Evolutionary conservation across 1,140 invertebrate species (phyloP).

Genomic region (Drosophila bocqueti): DNA sequence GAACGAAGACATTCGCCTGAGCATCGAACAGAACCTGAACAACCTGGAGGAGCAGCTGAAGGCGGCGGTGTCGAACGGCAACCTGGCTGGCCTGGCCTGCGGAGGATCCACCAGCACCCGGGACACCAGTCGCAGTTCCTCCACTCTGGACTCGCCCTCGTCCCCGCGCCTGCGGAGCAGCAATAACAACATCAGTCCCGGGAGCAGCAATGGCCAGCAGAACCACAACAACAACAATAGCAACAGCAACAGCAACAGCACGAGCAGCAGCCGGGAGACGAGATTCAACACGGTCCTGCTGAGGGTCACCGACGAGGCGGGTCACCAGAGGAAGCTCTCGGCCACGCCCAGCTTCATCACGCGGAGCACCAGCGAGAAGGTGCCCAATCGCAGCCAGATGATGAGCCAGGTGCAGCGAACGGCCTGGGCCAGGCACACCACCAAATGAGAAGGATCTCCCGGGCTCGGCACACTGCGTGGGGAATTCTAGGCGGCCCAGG

Average conservation of each 20-base stretch:
- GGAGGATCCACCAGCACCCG: slow-evolving; percentile 66
- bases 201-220: slow-evolving; percentile 49
- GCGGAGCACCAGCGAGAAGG: slow-evolving; percentile 92
- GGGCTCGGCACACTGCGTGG: not conserved
- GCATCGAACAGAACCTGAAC: slow-evolving; percentile 83
- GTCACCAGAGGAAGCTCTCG: slow-evolving; percentile 81
- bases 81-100: slow-evolving; percentile 70
- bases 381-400: slow-evolving; percentile 92
- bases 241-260: slow-evolving; percentile 42
- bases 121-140: slow-evolving; percentile 77
- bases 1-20: slow-evolving; percentile 72
- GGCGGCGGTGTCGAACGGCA: slow-evolving; percentile 86
- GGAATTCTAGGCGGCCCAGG: slow-evolving; percentile 35
- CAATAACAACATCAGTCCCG: slow-evolving; percentile 65
- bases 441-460: slow-evolving; percentile 87
- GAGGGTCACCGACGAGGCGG: slow-evolving; percentile 81
- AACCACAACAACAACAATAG: slow-evolving; percentile 36
- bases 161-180: slow-evolving; percentile 68
- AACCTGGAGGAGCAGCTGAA: slow-evolving; percentile 86
- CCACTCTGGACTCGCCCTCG: slow-evolving; percentile 76
- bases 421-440: slow-evolving; percentile 94
- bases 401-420: slow-evolving; percentile 93
- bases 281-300: slow-evolving; percentile 69
- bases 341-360: slow-evolving; percentile 88
- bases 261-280: slow-evolving; percentile 57